These are phyloP conservation scores for Hyposoter dolosus DNA, from an alignment of 2,888 invertebrate genomes.

Conservation along the genomic window DNA sequence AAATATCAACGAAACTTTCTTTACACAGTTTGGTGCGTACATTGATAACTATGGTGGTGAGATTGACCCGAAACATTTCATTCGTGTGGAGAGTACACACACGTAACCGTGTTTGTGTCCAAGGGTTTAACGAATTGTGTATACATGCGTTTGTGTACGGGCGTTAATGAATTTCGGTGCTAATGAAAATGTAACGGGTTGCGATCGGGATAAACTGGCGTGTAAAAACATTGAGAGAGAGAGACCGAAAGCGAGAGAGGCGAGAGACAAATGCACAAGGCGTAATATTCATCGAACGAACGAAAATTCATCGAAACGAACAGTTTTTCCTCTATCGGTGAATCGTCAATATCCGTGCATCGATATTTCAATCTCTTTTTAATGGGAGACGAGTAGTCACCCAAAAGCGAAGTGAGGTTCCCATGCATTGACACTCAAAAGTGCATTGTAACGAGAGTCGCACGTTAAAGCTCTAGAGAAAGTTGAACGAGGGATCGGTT, in stretches of 20 bases:
- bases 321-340: not conserved
- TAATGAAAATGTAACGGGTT: constrained; percentile 1
- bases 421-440: not conserved
- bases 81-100: not conserved
- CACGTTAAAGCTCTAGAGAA: not conserved
- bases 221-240: not conserved
- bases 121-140: not conserved
- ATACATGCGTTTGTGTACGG: not conserved
- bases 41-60: constrained; percentile 1
- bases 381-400: not conserved
- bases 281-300: not conserved
- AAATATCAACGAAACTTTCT: not conserved
- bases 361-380: not conserved
- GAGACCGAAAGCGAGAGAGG: no score
- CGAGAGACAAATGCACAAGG: not conserved
- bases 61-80: not conserved
- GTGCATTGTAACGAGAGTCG: not conserved
- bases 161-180: constrained; percentile 3
- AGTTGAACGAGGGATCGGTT: not conserved
- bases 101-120: not conserved
- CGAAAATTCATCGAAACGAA: not conserved
- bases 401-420: not conserved
- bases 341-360: not conserved
- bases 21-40: not conserved
- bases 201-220: not conserved